Evolutionary conservation across 2,113 vertebrate genomes (phyloP).

Genomic region (Phrynocephalus versicolor): DNA sequence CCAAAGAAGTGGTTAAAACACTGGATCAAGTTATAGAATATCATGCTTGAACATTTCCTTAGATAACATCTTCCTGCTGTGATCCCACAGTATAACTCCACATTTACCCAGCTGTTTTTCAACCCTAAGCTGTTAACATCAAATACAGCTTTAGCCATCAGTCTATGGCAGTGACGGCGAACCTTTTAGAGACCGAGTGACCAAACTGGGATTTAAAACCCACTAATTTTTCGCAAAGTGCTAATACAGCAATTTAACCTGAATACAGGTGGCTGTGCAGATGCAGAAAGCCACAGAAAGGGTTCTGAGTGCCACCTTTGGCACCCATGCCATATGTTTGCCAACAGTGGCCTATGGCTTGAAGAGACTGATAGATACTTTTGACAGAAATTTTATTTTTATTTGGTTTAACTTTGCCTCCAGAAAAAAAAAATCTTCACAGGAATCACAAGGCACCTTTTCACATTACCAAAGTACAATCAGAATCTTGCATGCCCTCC

Average conservation of each 20-base stretch:
- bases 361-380: not conserved
- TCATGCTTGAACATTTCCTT: not conserved
- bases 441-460: not conserved
- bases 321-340: too few species aligned
- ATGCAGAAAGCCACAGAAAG: too few species aligned
- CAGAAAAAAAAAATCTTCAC: not conserved
- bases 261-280: too few species aligned
- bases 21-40: not conserved
- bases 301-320: too few species aligned
- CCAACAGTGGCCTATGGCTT: too few species aligned
- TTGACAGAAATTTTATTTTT: not conserved
- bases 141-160: not conserved
- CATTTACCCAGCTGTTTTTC: not conserved
- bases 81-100: not conserved
- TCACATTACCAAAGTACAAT: not conserved
- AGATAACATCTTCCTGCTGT: not conserved
- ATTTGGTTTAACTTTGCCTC: not conserved
- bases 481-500: not conserved
- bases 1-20: not conserved
- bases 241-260: too few species aligned
- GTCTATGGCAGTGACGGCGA: not conserved
- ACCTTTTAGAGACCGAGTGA: too few species aligned
- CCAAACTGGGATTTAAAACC: too few species aligned
- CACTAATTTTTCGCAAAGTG: too few species aligned
- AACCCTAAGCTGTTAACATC: not conserved